Base-by-base conservation (phyloP, 2,113 vertebrate genomes). In the Cettia cetti region DNA sequence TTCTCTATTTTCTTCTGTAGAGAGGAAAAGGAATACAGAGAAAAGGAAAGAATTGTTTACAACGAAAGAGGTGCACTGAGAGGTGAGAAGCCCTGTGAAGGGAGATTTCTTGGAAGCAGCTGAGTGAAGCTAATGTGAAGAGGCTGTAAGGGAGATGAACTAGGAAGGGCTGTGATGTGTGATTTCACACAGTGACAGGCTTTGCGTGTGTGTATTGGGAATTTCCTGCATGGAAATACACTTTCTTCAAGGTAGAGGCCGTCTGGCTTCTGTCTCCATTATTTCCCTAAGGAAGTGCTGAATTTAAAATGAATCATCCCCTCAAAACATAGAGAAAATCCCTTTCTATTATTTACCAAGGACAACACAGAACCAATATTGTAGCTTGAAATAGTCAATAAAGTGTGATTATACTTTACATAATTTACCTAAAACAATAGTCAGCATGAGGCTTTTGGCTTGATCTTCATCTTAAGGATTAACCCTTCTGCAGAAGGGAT, bases 181-280 rank as follows among this genome's bases (percentile, higher is more conserved):
- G 0, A 28, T 82, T 82, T 88, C 91, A 72, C 35, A 22, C 70
- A 35, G 57, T 72, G 71, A 52, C 66, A 72, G 49, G 22, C 75
- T 83, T 40, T 56, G 1, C 35, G 10, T 60, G 39, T 63, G 26
- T 57, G 53, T 37, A 50, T 31, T 76, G 71, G 71, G 76, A 72
- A 66, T 82, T 90, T 64, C 77, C 76, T 69, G 50, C 3, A 2
- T 49, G 57, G n/a, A 95, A 95, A 60, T 47, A 71, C 2, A 9
- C 59, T 95, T 79, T 69, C 44, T 88, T 86, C 63, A 86, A 91
- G 69, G 81, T 66, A 81, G 64, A 86, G 54, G 39, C 80, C 0
- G 20, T 76, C 89, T 83, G 68, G 31, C 50, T 94, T 52, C 59
- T 92, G 59, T 89, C 89, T 86, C 47, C 39, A 47, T 70, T 31